Conservation (phyloP, 2,797 vertebrate genomes). For the Enteromius paludinosus region DNA sequence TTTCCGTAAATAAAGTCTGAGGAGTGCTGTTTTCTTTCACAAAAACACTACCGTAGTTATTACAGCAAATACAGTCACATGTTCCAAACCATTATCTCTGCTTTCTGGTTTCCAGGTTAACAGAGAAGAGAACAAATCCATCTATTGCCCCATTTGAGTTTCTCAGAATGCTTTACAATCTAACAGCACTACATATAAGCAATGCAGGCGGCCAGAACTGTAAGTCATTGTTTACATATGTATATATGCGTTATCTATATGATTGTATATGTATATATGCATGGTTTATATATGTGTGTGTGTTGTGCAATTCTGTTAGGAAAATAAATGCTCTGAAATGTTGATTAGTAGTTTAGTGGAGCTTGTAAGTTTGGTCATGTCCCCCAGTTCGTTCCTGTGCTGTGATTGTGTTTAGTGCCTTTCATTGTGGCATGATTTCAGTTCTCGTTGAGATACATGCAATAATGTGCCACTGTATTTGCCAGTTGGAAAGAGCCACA, state of each 20-base stretch:
- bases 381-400: neutral
- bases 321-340: neutral
- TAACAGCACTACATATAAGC: constrained; percentile 80
- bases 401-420: constrained; percentile 7
- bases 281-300: constrained; percentile 31
- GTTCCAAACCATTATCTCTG: neutral
- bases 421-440: neutral
- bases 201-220: constrained; percentile 73
- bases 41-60: neutral
- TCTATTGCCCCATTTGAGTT: constrained; percentile 79
- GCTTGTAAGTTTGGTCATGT: neutral
- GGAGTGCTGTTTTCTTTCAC: neutral
- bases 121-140: constrained; percentile 69
- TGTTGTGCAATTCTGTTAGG: neutral
- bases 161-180: constrained; percentile 85
- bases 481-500: neutral
- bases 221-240: constrained; percentile 67
- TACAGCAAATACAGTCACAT: constrained; percentile 2
- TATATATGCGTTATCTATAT: constrained; percentile 19
- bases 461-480: neutral
- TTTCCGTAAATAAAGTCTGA: neutral
- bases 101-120: constrained; percentile 51
- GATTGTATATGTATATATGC: constrained; percentile 21
- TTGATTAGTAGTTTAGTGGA: neutral
- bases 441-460: neutral